Evolutionary conservation across 2,888 invertebrate species (phyloP).

Genomic region (Philaethria dido): DNA sequence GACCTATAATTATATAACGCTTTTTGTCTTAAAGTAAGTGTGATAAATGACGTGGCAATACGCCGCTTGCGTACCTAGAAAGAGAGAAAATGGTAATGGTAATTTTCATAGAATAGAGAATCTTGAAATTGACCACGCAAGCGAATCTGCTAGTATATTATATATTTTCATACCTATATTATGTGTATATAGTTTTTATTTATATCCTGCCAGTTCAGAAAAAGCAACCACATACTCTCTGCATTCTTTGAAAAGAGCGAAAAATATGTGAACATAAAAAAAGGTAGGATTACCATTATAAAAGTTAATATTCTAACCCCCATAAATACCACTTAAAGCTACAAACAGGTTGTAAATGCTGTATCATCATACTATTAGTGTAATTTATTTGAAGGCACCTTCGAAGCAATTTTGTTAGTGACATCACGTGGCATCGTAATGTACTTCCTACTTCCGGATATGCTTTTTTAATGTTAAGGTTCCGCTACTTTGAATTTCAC

Average conservation of each 20-base stretch:
- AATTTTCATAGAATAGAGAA: too few species aligned
- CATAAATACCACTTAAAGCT: background rate
- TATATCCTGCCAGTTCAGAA: background rate
- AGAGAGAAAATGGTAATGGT: too few species aligned
- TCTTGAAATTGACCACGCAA: too few species aligned
- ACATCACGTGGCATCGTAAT: slow-evolving; percentile 1
- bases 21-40: too few species aligned
- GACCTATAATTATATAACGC: too few species aligned
- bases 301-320: background rate
- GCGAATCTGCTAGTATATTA: too few species aligned
- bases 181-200: too few species aligned
- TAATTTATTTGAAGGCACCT: background rate
- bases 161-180: too few species aligned
- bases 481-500: background rate
- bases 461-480: background rate
- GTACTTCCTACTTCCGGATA: slow-evolving; percentile 22
- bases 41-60: too few species aligned
- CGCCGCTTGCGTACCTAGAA: too few species aligned
- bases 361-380: background rate
- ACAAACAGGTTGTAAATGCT: background rate
- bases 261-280: background rate
- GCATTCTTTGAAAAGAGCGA: background rate
- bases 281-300: background rate
- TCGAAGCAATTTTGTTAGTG: background rate
- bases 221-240: too few species aligned